Evolutionary conservation across 2,797 vertebrate genomes (phyloP).

Genomic region (Apodemus agrarius): DNA sequence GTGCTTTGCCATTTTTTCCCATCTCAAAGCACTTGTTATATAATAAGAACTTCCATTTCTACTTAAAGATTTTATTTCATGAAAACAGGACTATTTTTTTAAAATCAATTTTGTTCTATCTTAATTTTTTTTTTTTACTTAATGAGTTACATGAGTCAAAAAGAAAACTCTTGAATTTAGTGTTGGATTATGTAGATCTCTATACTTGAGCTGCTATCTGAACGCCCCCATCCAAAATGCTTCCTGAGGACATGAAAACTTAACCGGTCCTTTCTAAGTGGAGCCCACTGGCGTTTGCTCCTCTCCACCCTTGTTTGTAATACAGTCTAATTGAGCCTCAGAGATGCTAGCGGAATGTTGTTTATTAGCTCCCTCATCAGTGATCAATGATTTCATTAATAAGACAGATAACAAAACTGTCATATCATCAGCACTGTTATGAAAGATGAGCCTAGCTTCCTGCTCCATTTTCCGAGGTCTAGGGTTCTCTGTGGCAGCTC

Average conservation of each 20-base stretch:
- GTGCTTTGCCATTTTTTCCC: background rate
- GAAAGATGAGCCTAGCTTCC: constrained; percentile 95
- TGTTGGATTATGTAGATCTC: background rate
- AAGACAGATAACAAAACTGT: constrained; percentile 98
- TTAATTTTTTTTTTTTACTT: background rate
- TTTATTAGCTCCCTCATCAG: constrained; percentile 99
- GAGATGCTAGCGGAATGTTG: constrained; percentile 87
- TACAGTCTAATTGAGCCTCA: constrained; percentile 85
- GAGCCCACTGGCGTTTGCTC: constrained; percentile 59
- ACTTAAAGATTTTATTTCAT: background rate
- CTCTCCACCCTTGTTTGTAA: constrained; percentile 76
- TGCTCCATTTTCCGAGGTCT: constrained; percentile 92
- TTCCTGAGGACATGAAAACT: constrained; percentile 72
- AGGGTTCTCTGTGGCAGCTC: constrained; percentile 90
- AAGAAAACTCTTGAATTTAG: background rate
- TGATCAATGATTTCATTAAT: constrained; percentile 99
- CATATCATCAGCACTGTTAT: constrained; percentile 94
- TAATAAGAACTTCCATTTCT: background rate
- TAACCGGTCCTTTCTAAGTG: constrained; percentile 68
- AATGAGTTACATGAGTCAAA: background rate
- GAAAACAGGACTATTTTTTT: background rate
- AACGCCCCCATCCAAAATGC: background rate
- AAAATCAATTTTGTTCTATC: background rate
- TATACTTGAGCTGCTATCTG: background rate
- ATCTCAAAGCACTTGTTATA: background rate